Evolutionary conservation across 2,888 invertebrate genomes (phyloP).

Genomic region (Drosophila ezoana): DNA sequence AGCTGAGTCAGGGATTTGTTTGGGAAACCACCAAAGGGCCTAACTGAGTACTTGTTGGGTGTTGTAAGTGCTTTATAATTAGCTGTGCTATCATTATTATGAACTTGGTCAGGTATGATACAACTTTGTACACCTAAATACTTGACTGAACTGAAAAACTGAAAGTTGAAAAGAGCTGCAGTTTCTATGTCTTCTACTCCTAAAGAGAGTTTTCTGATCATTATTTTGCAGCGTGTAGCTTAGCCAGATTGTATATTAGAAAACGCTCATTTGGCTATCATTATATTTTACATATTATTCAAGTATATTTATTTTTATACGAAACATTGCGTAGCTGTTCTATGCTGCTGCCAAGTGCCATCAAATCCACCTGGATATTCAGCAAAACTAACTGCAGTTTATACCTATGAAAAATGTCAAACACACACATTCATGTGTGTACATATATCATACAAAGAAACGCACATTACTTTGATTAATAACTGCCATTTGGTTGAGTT

Average conservation of each 20-base stretch:
- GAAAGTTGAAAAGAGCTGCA: not conserved
- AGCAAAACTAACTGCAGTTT: constrained; percentile 75
- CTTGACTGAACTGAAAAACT: no score
- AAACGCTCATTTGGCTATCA: constrained; percentile 11
- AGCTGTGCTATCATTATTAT: constrained; percentile 20
- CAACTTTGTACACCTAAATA: not conserved
- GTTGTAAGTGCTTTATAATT: constrained; percentile 46
- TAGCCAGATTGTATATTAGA: not conserved
- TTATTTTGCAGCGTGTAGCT: constrained; percentile 10
- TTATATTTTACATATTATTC: constrained; percentile 32
- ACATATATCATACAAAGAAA: constrained; percentile 32
- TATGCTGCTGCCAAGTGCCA: constrained; percentile 54
- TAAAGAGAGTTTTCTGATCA: not conserved
- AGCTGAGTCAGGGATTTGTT: constrained; percentile 18
- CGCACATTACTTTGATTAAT: constrained; percentile 80
- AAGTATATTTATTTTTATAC: constrained; percentile 20
- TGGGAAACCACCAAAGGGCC: constrained; percentile 1
- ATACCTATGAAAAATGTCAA: constrained; percentile 63
- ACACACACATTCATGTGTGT: constrained; percentile 5
- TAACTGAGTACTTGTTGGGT: constrained; percentile 26
- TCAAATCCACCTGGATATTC: constrained; percentile 74
- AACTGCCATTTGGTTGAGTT: constrained; percentile 79
- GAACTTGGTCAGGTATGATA: not conserved
- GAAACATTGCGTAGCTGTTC: constrained; percentile 35
- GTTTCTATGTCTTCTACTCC: not conserved